phyloP scores from a whole-genome alignment of 2,797 vertebrate genomes.

The Vultur gryphus region DNA sequence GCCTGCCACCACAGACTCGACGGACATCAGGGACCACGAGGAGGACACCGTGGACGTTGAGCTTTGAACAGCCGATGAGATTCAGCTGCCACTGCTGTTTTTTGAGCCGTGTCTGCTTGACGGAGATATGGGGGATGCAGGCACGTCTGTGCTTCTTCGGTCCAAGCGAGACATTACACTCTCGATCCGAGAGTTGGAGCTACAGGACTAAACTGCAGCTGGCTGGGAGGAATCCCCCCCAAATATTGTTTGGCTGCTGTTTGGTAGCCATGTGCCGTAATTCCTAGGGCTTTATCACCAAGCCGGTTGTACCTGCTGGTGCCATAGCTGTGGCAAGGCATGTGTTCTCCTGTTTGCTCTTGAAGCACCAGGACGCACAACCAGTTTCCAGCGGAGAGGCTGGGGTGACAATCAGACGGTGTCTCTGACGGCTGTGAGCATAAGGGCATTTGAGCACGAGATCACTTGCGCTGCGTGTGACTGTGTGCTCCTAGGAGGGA shows the following conservation, averaged over 20 bases:
- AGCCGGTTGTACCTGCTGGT: background rate
- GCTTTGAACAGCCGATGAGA: background rate
- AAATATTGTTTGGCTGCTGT: background rate
- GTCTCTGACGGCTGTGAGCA: background rate
- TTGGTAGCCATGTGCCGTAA: background rate
- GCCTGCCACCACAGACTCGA: background rate
- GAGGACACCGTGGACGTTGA: background rate
- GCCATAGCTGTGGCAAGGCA: background rate
- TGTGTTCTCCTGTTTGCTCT: background rate
- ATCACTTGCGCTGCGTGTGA: accelerated
- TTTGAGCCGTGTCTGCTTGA: background rate
- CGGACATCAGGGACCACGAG: background rate
- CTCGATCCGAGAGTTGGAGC: background rate
- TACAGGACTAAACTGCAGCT: background rate
- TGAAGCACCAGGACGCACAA: background rate
- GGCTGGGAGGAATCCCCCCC: background rate
- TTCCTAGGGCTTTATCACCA: background rate
- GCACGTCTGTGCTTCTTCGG: background rate
- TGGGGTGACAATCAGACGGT: background rate
- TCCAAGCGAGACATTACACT: background rate
- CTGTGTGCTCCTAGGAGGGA: background rate
- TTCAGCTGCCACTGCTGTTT: background rate
- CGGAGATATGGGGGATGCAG: background rate
- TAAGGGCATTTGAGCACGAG: background rate
- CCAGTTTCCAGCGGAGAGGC: background rate